Conservation (phyloP, 2,797 vertebrate species). For the Siniperca undulata region DNA sequence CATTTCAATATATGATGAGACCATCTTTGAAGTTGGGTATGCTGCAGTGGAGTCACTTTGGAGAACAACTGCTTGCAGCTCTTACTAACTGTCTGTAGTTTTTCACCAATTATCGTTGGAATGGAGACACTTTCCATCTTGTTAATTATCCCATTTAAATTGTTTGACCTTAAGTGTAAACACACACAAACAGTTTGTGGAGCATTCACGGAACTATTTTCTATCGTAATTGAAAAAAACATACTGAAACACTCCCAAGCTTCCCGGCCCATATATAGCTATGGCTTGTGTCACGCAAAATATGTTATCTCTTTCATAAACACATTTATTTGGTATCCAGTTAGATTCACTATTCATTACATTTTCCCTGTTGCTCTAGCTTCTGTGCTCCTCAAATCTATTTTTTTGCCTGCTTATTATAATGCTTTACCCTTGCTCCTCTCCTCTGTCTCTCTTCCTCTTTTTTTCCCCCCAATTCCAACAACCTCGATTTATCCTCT, state of each 20-base stretch:
- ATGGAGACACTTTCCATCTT: constrained; percentile 42
- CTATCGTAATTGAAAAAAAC: not conserved
- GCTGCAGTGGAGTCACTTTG: constrained; percentile 56
- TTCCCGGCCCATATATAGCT: not conserved
- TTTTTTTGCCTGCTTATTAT: constrained; percentile 54
- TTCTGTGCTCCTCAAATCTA: constrained; percentile 32
- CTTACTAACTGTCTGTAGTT: constrained; percentile 22
- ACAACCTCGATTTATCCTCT: constrained; percentile 52
- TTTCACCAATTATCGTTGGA: constrained; percentile 44
- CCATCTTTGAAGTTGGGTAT: constrained; percentile 71
- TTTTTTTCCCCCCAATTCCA: constrained; percentile 18
- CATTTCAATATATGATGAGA: constrained; percentile 70
- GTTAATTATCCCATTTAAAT: constrained; percentile 48
- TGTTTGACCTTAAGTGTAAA: constrained; percentile 43
- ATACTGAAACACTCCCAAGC: not conserved
- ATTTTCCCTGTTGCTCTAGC: constrained; percentile 28
- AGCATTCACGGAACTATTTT: constrained; percentile 5
- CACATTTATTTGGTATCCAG: constrained; percentile 29
- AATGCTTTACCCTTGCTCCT: constrained; percentile 42
- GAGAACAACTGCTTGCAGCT: constrained; percentile 2
- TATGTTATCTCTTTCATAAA: constrained; percentile 25
- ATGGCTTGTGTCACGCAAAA: constrained; percentile 14
- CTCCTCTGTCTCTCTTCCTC: constrained; percentile 25
- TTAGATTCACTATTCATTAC: constrained; percentile 41
- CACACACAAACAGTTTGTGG: constrained; percentile 20